phyloP scores from a whole-genome alignment of 2,888 invertebrate species.

The Agonopterix subpropinquella region DNA sequence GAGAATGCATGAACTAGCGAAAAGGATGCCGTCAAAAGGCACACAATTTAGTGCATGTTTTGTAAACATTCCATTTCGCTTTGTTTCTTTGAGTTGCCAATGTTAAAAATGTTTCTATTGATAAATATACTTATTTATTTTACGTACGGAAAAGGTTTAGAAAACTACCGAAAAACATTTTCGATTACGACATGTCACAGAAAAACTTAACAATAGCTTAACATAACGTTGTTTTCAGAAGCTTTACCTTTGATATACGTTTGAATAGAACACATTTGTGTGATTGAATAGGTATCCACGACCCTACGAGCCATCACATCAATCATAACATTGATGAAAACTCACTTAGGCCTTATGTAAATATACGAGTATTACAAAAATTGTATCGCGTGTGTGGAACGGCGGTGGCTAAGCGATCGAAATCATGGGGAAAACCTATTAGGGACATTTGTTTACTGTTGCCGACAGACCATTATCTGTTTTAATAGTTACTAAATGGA shows the following conservation, averaged over 20 bases:
- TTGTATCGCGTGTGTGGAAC: conserved; percentile 37
- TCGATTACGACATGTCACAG: too few relatives aligned
- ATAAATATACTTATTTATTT: too few relatives aligned
- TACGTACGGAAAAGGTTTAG: too few relatives aligned
- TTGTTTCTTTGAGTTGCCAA: too few relatives aligned
- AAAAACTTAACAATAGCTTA: too few relatives aligned
- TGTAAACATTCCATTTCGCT: conserved; percentile 4
- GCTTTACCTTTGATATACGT: too few relatives aligned
- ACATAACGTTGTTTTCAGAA: too few relatives aligned
- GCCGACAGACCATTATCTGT: not conserved
- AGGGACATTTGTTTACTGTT: conserved; percentile 10
- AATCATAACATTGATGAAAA: conserved; percentile 8
- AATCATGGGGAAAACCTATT: conserved; percentile 23
- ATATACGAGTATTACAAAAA: conserved; percentile 12
- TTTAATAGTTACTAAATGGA: not conserved
- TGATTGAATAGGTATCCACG: too few relatives aligned
- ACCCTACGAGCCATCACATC: conserved; percentile 7
- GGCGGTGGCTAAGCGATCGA: conserved; percentile 18
- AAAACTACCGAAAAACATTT: too few relatives aligned
- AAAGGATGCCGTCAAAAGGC: conserved; percentile 19
- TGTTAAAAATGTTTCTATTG: too few relatives aligned
- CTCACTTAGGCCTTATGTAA: conserved; percentile 4
- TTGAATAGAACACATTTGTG: too few relatives aligned
- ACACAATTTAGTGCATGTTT: conserved; percentile 8
- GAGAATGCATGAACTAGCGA: conserved; percentile 18